Evolutionary conservation across 1,140 invertebrate genomes (phyloP).

Genomic region (Scaptomyza graminum): DNA sequence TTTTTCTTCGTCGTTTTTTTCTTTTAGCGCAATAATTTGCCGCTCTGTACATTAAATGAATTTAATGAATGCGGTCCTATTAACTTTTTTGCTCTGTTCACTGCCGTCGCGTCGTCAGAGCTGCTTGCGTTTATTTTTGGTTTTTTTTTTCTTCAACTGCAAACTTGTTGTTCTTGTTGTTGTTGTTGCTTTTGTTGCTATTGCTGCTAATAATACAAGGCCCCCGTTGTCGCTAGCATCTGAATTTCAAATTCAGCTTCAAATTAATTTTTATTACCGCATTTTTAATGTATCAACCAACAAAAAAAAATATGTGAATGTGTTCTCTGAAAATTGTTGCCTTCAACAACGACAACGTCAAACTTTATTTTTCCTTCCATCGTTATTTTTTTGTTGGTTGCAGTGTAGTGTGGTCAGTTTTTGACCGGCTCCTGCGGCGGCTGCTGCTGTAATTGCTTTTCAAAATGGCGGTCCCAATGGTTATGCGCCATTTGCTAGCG

Average conservation of each 20-base stretch:
- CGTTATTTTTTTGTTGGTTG: neutral
- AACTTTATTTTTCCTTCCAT: too few relatives aligned
- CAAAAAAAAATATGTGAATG: conserved; percentile 12
- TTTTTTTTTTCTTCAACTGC: conserved; percentile 38
- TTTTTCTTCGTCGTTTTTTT: conserved; percentile 31
- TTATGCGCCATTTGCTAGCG: conserved; percentile 55
- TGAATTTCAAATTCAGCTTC: conserved; percentile 77
- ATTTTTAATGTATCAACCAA: conserved; percentile 44
- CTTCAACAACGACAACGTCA: neutral
- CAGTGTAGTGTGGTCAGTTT: conserved; percentile 33
- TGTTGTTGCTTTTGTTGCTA: conserved; percentile 8
- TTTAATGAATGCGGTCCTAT: conserved; percentile 84
- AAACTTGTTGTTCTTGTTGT: conserved; percentile 50
- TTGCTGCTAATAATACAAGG: conserved; percentile 75
- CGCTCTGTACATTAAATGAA: conserved; percentile 82
- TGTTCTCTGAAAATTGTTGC: conserved; percentile 12
- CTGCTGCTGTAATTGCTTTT: conserved; percentile 52
- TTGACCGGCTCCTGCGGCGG: conserved; percentile 26
- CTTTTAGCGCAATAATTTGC: conserved; percentile 81
- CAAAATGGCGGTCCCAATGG: conserved; percentile 63
- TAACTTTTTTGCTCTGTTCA: conserved; percentile 68
- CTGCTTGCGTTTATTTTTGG: conserved; percentile 12
- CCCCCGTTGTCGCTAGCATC: conserved; percentile 57
- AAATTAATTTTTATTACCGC: conserved; percentile 74
- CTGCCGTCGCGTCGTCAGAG: conserved; percentile 18